Percentiles rank a stretch among this genome's conserved stretches.
These are phyloP conservation scores for Proterorhinus semilunaris DNA, from an alignment of 2,113 vertebrate genomes.

Conservation along the genomic window DNA sequence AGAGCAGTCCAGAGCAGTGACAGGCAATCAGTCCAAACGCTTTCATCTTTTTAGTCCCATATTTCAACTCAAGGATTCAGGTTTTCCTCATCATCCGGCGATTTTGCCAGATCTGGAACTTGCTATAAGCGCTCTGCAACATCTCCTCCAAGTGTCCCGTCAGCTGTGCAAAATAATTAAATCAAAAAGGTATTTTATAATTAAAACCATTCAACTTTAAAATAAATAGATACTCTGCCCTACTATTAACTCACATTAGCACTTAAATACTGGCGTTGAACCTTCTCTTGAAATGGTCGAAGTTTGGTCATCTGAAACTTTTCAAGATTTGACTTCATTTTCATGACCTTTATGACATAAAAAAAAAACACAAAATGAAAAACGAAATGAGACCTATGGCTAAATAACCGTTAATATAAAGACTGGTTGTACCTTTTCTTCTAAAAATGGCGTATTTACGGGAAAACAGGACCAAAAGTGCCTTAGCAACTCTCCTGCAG, in stretches of 20 bases:
- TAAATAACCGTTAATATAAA: neutral
- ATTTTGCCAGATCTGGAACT: constrained; percentile 95
- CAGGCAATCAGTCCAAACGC: constrained; percentile 36
- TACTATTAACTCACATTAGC: constrained; percentile 86
- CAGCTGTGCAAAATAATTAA: constrained; percentile 75
- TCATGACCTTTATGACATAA: constrained; percentile 79
- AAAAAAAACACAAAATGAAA: neutral
- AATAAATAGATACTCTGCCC: neutral
- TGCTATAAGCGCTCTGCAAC: constrained; percentile 93
- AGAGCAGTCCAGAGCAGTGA: constrained; percentile 44
- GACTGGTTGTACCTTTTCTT: constrained; percentile 87
- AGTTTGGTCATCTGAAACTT: constrained; percentile 96
- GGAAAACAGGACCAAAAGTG: constrained; percentile 99
- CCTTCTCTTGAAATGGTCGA: constrained; percentile 94
- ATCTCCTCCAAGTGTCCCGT: constrained; percentile 96
- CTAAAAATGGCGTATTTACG: constrained; percentile 93
- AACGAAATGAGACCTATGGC: neutral
- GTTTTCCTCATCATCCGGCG: constrained; percentile 94
- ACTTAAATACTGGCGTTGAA: constrained; percentile 95
- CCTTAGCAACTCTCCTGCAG: constrained; percentile 90
- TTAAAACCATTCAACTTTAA: neutral
- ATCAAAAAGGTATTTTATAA: neutral
- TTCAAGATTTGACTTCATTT: constrained; percentile 96
- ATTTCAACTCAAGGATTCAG: constrained; percentile 72
- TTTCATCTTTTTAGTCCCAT: constrained; percentile 30